Percentiles rank a stretch among this genome's conserved stretches.
phyloP scores from a whole-genome alignment of 2,797 vertebrate genomes.

The Pseudomugil gertrudae region DNA sequence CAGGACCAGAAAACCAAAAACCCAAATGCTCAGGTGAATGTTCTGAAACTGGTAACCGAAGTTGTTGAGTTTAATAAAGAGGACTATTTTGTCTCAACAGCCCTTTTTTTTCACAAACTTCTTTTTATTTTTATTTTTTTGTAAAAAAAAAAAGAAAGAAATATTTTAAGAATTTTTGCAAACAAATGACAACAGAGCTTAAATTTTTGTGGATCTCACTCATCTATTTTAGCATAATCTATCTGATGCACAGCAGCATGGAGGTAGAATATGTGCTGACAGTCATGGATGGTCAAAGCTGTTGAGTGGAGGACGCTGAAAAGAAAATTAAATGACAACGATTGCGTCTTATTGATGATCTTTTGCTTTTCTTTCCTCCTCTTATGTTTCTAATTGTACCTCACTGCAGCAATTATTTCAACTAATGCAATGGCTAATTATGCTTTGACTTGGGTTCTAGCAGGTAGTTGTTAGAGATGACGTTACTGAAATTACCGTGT shows the following conservation, averaged over 20 bases:
- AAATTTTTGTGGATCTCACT: too few relatives aligned
- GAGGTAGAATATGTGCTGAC: neutral
- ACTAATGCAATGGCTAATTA: neutral
- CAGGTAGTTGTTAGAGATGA: neutral
- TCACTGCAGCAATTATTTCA: neutral
- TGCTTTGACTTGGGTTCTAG: constrained; percentile 4
- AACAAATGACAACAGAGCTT: too few relatives aligned
- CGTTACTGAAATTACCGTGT: neutral
- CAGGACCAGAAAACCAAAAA: too few relatives aligned
- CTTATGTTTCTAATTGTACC: neutral
- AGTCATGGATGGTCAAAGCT: neutral
- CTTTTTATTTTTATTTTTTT: too few relatives aligned
- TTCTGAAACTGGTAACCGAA: neutral
- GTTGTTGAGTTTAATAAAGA: too few relatives aligned
- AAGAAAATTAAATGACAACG: neutral
- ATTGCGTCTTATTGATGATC: neutral
- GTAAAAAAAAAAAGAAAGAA: too few relatives aligned
- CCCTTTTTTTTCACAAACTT: too few relatives aligned
- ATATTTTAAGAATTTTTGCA: too few relatives aligned
- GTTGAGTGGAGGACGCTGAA: neutral
- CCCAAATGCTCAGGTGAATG: too few relatives aligned
- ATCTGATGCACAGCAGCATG: neutral
- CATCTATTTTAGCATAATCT: neutral
- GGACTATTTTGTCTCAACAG: too few relatives aligned
- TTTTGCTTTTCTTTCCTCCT: neutral